Evolutionary conservation across 64 coral and sea anemone genomes (phyloP).

Genomic region (Hydrozoanthus tunicans): DNA sequence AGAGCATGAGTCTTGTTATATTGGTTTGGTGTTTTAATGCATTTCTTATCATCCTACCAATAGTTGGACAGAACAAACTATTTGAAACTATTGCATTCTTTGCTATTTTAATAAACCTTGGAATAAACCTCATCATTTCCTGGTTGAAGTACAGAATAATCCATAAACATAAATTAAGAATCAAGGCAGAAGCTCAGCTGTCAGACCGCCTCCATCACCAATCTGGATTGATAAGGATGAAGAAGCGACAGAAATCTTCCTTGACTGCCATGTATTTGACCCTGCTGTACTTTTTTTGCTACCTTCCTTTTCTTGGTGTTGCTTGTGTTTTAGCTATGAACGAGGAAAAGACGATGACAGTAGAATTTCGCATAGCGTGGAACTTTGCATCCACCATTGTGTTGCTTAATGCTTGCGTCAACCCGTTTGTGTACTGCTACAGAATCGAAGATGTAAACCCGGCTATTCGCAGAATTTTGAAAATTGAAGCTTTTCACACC

Average conservation of each 20-base stretch:
- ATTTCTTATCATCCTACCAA: background rate
- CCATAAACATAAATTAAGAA: background rate
- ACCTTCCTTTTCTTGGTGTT: background rate
- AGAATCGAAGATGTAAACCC: too few species aligned
- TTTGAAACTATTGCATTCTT: background rate
- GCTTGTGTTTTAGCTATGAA: background rate
- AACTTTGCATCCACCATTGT: background rate
- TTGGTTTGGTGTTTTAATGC: background rate
- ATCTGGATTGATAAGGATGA: background rate
- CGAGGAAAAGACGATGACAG: background rate
- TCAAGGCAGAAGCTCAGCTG: background rate
- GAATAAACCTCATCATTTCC: background rate
- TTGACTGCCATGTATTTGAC: background rate
- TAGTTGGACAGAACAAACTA: background rate
- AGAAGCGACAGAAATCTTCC: background rate
- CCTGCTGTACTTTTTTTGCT: background rate
- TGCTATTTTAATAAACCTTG: background rate
- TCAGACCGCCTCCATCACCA: slow-evolving; percentile 1
- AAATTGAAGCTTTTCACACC: too few species aligned
- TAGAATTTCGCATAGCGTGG: background rate
- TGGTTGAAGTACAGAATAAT: background rate
- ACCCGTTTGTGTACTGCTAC: background rate
- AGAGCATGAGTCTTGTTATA: background rate
- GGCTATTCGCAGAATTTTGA: too few species aligned
- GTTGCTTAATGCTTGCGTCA: background rate